These are phyloP conservation scores for Baryphthengus martii DNA, from an alignment of 2,113 vertebrate genomes.

Conservation along the genomic window DNA sequence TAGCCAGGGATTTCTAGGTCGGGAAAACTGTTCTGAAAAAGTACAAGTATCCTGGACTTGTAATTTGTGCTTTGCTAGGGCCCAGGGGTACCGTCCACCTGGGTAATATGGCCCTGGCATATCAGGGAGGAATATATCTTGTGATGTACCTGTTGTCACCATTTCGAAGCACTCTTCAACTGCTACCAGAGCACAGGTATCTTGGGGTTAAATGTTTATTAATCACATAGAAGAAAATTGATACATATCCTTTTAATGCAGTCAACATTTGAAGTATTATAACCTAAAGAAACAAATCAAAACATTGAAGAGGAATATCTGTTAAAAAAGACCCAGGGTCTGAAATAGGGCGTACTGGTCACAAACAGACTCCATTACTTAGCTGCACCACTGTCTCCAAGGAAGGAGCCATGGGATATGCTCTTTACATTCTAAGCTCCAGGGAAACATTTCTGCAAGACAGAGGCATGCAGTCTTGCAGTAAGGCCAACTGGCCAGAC, in stretches of 20 bases:
- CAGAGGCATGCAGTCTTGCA: rapidly evolving
- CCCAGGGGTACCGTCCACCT: background rate
- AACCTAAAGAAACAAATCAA: background rate
- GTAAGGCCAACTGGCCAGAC: background rate
- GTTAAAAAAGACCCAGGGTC: background rate
- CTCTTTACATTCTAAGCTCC: background rate
- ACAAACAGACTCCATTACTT: background rate
- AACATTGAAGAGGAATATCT: background rate
- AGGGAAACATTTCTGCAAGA: background rate
- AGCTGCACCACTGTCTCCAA: background rate
- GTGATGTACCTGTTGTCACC: background rate
- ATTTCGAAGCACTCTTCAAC: background rate
- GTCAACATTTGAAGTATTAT: background rate
- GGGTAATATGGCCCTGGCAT: background rate
- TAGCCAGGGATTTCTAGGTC: background rate
- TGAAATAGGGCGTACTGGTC: background rate
- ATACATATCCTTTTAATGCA: background rate
- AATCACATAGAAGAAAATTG: background rate
- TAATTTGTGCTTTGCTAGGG: background rate
- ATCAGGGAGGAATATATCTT: background rate
- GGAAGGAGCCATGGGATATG: background rate
- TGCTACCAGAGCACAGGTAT: background rate
- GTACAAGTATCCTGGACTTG: background rate
- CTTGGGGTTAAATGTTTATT: background rate
- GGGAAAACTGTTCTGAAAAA: background rate